These are phyloP conservation scores for Alligator mississippiensis DNA, from an alignment of 2,113 vertebrate species.

Conservation along the genomic window DNA sequence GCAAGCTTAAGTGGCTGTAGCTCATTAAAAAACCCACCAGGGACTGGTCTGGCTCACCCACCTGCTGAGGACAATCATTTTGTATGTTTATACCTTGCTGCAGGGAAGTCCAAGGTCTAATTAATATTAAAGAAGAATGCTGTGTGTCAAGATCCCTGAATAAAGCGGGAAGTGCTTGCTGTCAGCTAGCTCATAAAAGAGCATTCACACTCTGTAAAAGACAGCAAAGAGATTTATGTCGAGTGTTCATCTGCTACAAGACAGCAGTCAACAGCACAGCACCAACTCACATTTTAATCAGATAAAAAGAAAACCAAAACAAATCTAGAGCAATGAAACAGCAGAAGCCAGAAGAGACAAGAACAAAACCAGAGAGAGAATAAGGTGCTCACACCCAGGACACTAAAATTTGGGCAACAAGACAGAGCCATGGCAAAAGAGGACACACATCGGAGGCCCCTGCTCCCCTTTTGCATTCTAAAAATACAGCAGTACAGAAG, in stretches of 20 bases:
- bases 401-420: rapidly evolving
- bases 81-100: rapidly evolving
- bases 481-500: not conserved
- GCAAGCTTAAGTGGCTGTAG: rapidly evolving
- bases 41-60: not conserved
- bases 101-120: rapidly evolving
- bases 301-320: not conserved
- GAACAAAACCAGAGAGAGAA: rapidly evolving
- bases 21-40: not conserved
- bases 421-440: not conserved
- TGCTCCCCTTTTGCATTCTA: not conserved
- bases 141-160: rapidly evolving
- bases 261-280: rapidly evolving
- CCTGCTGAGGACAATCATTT: not conserved
- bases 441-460: not conserved
- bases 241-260: rapidly evolving
- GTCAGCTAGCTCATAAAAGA: rapidly evolving
- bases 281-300: rapidly evolving
- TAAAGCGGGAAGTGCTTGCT: rapidly evolving
- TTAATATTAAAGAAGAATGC: rapidly evolving
- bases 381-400: not conserved
- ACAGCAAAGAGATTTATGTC: rapidly evolving
- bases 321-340: not conserved
- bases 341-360: too few relatives aligned
- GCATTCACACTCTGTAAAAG: rapidly evolving